Base-by-base conservation (phyloP, 2,888 invertebrate species). In the Ophion ellenae region DNA sequence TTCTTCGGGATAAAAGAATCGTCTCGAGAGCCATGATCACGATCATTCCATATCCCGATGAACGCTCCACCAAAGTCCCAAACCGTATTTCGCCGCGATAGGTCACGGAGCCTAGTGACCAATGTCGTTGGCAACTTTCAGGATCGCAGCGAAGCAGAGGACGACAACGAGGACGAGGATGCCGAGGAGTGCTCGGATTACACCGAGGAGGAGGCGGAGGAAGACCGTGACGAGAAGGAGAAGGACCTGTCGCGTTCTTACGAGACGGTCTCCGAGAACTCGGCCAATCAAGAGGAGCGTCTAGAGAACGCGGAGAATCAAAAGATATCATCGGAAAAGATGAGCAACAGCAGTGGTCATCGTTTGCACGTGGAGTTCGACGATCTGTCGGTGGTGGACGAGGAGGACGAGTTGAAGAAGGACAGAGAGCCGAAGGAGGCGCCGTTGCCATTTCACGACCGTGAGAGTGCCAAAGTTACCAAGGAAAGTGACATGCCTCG, bases 381-480 rank as follows among this genome's bases (percentile, higher is more conserved):
- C 93, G 97, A 97, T 92, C 95, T 97, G 71, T 97, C 97, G 83
- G 96, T 97, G 36, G 97, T 97, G 67, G 96, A 97, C 7, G 97
- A 97, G 92, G 97, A 97, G 82, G 94, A 94, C 10, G 94, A 94
- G 69, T 53, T 89, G 11, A 92, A 92, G 32, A 94, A 92, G 80
- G 91, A 92, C 5, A 92, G 89, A 77, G 92, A 91, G 4, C 75
- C 66, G 4, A 81, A 75, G 28, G 86, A 81, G 2, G 11, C 20
- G 1, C 9, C 63, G 20, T 36, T 80, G 4, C 5, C 61, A 2
- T 17, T 14, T 20, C 64, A 71, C 2, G 71, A 81, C 0, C 71
- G 88, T 74, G 85, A 83, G 24, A 45, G 64, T 63, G 9, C 10
- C 20, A 69, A 87, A 28, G 69, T 70, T 20, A 14, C 81, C 24